Evolutionary conservation across 1,140 invertebrate genomes (phyloP), one percentile per base, ranked within the genome.

Genomic region (Drosophila littoralis): DNA sequence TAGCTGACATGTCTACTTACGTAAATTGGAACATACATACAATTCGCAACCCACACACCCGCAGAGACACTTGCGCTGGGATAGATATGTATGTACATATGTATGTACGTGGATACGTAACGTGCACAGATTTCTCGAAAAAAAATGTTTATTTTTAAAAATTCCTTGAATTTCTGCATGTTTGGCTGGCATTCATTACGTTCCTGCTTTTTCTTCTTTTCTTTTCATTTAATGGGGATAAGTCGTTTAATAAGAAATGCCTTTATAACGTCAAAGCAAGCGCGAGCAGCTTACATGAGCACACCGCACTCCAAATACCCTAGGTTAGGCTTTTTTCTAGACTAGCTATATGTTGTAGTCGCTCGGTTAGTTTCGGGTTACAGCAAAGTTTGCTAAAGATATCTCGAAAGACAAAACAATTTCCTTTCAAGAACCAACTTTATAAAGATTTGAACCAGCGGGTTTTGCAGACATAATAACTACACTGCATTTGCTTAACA

Each of bases 111-210:
- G 9, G 32, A 55, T 40, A 58, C n/a, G 28, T 12, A 57, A 33
- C 67, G 15, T 50, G 54, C 28, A 33, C 6, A 58, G 42, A 68
- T 72, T 55, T 88, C 85, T 89, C n/a, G 54, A 75, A 88, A 89
- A 55, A 28, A 89, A 55, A 28, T 69, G 55, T 64, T 71, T 59
- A 59, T 75, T 81, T 65, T 58, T 58, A 89, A 81, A 77, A 85
- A 77, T 88, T 88, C 85, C 13, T 22, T 60, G 68, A 72, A 76
- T 76, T 70, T 38, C 43, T 55, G 42, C 13, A 59, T 46, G 57
- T 33, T 58, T 13, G 55, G 38, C 40, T 68, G 57, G 43, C 33
- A 57, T 66, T 57, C 64, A 48, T 45, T 43, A 51, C 57, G 52
- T 61, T 66, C 17, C 42, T 42, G 50, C 50, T 22, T 33, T 15